Conservation (phyloP, 2,113 vertebrate genomes). For the Petrocephalus microphthalmus region DNA sequence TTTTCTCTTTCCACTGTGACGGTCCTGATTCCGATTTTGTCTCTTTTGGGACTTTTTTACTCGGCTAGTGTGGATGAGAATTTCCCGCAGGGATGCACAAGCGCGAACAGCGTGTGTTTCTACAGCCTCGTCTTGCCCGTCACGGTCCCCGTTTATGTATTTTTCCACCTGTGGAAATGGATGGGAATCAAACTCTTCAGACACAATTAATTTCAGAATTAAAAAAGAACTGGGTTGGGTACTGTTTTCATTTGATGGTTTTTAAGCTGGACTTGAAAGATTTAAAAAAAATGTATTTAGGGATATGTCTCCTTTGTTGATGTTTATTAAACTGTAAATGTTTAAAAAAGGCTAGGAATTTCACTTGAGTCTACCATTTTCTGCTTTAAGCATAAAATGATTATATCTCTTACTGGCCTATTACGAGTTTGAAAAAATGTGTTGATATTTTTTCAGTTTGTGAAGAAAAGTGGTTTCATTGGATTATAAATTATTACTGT, state of each 20-base stretch:
- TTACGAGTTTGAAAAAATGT: not conserved
- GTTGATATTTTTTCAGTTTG: not conserved
- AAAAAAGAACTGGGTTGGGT: not conserved
- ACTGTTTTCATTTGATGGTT: not conserved
- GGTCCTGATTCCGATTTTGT: conserved; percentile 77
- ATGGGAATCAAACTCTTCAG: conserved; percentile 93
- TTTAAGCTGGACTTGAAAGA: not conserved
- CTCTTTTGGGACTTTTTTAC: conserved; percentile 78
- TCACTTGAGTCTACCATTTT: too few species aligned
- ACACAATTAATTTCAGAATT: conserved; percentile 70
- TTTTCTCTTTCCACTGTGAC: conserved; percentile 76
- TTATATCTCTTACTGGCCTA: not conserved
- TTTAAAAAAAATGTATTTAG: not conserved
- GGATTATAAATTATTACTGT: not conserved
- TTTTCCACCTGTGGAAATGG: conserved; percentile 94
- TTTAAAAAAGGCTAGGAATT: too few species aligned
- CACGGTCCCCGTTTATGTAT: conserved; percentile 86
- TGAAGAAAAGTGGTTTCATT: not conserved
- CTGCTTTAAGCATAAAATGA: not conserved
- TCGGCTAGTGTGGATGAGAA: conserved; percentile 75
- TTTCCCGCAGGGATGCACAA: conserved; percentile 86
- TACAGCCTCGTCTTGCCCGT: conserved; percentile 89
- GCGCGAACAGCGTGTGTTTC: conserved; percentile 78
- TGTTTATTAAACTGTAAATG: not conserved
- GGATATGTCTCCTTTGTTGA: not conserved